Evolutionary conservation across 2,797 vertebrate species (phyloP).

Genomic region (Schizopygopsis malacanthus): DNA sequence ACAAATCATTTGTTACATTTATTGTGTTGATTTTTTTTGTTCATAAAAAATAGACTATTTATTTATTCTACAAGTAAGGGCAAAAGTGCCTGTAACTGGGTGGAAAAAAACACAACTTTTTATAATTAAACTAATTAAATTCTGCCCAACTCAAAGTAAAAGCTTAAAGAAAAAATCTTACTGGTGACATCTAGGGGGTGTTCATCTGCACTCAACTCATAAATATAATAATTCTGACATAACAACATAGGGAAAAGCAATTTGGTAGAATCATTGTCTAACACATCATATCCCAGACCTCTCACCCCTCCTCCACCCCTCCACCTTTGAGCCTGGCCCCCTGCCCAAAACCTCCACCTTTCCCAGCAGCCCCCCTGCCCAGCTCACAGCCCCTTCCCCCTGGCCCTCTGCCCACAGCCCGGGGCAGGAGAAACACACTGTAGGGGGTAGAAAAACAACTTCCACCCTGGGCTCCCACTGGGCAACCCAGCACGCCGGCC

Average conservation of each 20-base stretch:
- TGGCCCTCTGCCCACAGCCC: slow-evolving; percentile 78
- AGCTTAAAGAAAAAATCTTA: neutral
- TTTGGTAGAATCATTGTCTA: neutral
- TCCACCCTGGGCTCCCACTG: slow-evolving; percentile 80
- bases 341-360: slow-evolving; percentile 75
- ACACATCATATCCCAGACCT: slow-evolving; percentile 52
- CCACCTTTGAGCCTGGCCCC: slow-evolving; percentile 72
- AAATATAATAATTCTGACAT: neutral
- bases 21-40: no score
- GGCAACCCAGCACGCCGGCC: slow-evolving; percentile 70
- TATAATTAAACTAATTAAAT: neutral
- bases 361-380: slow-evolving; percentile 71
- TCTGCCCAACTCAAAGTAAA: neutral
- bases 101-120: neutral
- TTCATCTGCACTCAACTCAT: neutral
- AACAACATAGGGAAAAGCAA: neutral
- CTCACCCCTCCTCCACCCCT: slow-evolving; percentile 44
- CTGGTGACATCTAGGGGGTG: neutral
- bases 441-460: slow-evolving; percentile 84
- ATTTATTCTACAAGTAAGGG: neutral
- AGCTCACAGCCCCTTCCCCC: slow-evolving; percentile 72
- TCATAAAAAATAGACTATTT: neutral
- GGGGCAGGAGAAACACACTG: slow-evolving; percentile 75
- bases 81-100: neutral
- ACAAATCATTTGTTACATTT: neutral